Conservation (phyloP, 2,797 vertebrate genomes). For the Phrynocephalus vlangalii region DNA sequence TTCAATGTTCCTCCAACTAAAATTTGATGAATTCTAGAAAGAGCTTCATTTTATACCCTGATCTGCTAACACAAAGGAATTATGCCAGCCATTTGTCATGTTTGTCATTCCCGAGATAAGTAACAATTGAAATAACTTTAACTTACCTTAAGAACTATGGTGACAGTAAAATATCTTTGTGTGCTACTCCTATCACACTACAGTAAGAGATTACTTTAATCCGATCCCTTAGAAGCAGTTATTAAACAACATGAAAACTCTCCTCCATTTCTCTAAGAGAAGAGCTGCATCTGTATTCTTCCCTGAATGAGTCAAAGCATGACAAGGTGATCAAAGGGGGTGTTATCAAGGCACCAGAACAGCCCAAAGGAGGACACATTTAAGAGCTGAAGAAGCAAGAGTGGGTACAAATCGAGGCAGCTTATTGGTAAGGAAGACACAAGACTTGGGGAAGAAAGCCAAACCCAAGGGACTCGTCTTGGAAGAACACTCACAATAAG, state of each 20-base stretch:
- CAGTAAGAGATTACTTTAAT: constrained; percentile 70
- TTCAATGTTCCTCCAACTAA: constrained; percentile 62
- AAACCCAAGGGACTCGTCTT: background rate
- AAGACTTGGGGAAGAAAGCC: background rate
- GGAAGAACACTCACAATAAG: accelerated
- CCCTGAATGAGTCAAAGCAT: background rate
- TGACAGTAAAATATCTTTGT: constrained; percentile 64
- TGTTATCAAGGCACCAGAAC: background rate
- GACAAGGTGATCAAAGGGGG: constrained; percentile 24
- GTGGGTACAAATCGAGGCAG: accelerated
- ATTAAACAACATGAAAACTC: constrained; percentile 49
- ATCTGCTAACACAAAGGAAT: constrained; percentile 73
- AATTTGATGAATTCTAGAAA: constrained; percentile 70
- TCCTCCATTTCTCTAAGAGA: constrained; percentile 26
- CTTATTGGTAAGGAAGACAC: background rate
- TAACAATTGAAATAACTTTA: constrained; percentile 70
- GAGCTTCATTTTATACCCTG: constrained; percentile 62
- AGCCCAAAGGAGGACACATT: background rate
- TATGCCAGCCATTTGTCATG: constrained; percentile 75
- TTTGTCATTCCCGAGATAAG: constrained; percentile 69
- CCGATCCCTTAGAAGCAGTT: constrained; percentile 70
- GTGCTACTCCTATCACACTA: constrained; percentile 45
- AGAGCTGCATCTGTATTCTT: constrained; percentile 15
- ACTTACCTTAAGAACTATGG: constrained; percentile 68
- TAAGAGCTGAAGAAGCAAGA: background rate